Conservation (phyloP, 2,888 invertebrate species). For the Syrista parreyssii region DNA sequence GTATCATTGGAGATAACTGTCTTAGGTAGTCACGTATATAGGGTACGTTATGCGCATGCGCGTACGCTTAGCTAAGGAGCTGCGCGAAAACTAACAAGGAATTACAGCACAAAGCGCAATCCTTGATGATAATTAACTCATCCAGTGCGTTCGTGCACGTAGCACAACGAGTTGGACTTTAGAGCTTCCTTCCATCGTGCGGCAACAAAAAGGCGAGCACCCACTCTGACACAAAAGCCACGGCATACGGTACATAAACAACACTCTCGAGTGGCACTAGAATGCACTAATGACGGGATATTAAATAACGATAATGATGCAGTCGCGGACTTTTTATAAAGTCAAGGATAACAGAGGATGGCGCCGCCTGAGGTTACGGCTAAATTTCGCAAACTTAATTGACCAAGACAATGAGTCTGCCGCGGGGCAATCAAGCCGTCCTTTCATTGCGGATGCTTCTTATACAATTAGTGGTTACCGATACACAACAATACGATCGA, state of each 20-base stretch:
- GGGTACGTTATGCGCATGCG: not conserved
- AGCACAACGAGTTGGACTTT: constrained; percentile 24
- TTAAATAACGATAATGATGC: constrained; percentile 65
- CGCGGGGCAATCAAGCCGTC: not conserved
- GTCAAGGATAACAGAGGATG: constrained; percentile 5
- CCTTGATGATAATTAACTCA: constrained; percentile 55
- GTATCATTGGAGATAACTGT: not conserved
- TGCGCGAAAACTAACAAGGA: not conserved
- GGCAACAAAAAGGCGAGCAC: not conserved
- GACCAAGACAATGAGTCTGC: constrained; percentile 49
- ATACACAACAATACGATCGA: not conserved
- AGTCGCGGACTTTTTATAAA: constrained; percentile 6
- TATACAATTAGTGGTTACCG: not conserved
- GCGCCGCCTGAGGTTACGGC: constrained; percentile 25
- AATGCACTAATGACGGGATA: constrained; percentile 65
- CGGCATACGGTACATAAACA: constrained; percentile 54
- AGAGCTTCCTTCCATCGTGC: constrained; percentile 5
- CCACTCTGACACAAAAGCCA: not conserved
- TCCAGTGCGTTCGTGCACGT: constrained; percentile 40
- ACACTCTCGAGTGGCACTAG: constrained; percentile 58
- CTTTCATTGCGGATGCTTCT: not conserved
- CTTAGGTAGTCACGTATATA: not conserved
- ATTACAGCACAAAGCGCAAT: not conserved
- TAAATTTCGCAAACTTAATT: constrained; percentile 60
- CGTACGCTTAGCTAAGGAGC: not conserved